Evolutionary conservation across 2,888 invertebrate genomes (phyloP).

Genomic region (Gisinianus flammeolus): DNA sequence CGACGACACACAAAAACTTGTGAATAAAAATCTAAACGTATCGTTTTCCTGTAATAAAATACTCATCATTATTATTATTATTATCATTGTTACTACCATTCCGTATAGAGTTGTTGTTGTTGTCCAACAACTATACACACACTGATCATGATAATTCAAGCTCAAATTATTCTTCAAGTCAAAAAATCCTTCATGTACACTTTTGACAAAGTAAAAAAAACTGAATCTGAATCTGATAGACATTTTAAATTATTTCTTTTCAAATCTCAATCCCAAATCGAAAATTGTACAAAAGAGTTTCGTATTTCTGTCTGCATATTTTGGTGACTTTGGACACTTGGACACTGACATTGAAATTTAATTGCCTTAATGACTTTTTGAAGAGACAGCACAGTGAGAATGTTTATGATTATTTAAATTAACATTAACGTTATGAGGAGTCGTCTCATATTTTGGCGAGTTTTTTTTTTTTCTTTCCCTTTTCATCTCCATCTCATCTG

Average conservation of each 20-base stretch:
- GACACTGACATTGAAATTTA: too few relatives aligned
- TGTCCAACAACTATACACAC: background rate
- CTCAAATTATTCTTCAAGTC: background rate
- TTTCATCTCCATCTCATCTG: too few relatives aligned
- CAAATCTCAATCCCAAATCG: too few relatives aligned
- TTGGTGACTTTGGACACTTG: too few relatives aligned
- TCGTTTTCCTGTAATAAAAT: slow-evolving; percentile 2
- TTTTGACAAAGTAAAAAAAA: too few relatives aligned
- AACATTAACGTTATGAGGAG: too few relatives aligned
- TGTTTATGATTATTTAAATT: background rate
- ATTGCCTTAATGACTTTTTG: background rate
- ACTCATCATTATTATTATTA: slow-evolving; percentile 1
- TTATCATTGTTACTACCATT: background rate
- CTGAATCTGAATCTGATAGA: background rate
- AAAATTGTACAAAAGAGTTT: too few relatives aligned
- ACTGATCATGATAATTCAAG: background rate
- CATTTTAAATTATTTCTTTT: background rate
- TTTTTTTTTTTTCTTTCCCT: too few relatives aligned
- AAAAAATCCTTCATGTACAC: background rate
- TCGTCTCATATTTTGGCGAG: background rate
- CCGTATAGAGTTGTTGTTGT: background rate
- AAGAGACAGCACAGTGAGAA: background rate
- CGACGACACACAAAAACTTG: background rate
- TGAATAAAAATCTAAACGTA: slow-evolving; percentile 1
- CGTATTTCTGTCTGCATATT: too few relatives aligned